phyloP scores from a whole-genome alignment of 2,113 vertebrate species.

The Hyperoodon ampullatus region DNA sequence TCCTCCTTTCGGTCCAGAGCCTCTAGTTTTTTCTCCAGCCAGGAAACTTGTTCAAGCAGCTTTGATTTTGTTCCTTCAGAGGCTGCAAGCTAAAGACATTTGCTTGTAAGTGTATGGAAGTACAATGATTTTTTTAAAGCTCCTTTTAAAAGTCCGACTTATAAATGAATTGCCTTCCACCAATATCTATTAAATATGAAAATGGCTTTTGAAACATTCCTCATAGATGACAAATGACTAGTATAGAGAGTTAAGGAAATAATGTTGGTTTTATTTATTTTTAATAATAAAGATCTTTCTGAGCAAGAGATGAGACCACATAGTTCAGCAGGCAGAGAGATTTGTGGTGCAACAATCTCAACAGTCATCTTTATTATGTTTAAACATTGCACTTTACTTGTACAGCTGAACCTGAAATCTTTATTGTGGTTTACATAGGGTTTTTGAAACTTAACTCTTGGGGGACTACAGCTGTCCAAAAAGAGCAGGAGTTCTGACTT shows the following conservation, averaged over 20 bases:
- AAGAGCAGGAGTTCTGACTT: not conserved
- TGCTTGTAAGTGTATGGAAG: not conserved
- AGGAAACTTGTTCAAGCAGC: slow-evolving; percentile 48
- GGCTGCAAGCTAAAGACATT: slow-evolving; percentile 72
- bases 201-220: not conserved
- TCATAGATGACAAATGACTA: slow-evolving; percentile 20
- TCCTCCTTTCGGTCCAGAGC: not conserved
- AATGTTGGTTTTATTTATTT: slow-evolving; percentile 30
- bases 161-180: not conserved
- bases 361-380: not conserved
- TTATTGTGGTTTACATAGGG: not conserved
- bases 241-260: not conserved
- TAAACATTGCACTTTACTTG: not conserved
- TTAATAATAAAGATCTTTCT: slow-evolving; percentile 1
- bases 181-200: not conserved
- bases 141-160: slow-evolving; percentile 3
- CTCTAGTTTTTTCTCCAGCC: slow-evolving; percentile 54
- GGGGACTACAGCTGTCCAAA: not conserved
- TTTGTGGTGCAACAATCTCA: not conserved
- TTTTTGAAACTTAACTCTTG: slow-evolving; percentile 14
- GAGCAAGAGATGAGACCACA: not conserved
- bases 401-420: not conserved
- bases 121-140: not conserved
- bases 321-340: not conserved
- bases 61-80: slow-evolving; percentile 59